phyloP scores from a whole-genome alignment of 2,888 invertebrate species.

The Dryomyza anilis region DNA sequence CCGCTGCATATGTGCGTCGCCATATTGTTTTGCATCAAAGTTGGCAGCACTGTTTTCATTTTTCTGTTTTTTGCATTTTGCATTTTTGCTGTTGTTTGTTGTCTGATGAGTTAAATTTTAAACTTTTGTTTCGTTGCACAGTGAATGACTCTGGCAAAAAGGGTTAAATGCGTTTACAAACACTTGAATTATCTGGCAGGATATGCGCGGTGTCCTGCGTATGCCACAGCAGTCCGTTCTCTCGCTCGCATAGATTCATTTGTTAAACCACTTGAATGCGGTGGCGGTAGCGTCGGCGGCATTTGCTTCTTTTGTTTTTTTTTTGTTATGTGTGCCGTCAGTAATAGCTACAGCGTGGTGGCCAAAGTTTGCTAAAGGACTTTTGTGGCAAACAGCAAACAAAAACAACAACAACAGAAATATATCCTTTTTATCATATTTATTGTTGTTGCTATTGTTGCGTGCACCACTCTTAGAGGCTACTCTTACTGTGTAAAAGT shows the following conservation, averaged over 20 bases:
- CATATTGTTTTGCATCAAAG: background rate
- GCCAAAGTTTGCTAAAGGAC: background rate
- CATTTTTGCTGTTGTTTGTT: background rate
- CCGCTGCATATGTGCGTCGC: background rate
- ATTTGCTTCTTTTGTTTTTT: slow-evolving; percentile 17
- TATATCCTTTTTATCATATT: background rate
- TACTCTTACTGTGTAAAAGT: no score
- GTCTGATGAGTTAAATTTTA: background rate
- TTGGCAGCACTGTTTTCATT: no score
- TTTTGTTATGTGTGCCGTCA: slow-evolving; percentile 18
- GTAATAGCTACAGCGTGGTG: no score
- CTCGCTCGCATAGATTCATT: background rate
- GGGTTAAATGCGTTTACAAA: slow-evolving; percentile 34
- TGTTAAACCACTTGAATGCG: slow-evolving; percentile 31
- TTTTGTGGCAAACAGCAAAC: background rate
- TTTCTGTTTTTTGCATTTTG: background rate
- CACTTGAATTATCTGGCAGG: slow-evolving; percentile 33
- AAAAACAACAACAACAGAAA: no score
- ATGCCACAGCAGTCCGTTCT: background rate
- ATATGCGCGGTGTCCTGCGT: slow-evolving; percentile 3
- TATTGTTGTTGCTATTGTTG: background rate
- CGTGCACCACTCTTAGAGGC: slow-evolving; percentile 13
- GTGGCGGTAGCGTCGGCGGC: no score
- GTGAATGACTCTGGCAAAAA: slow-evolving; percentile 14
- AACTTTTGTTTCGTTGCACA: no score